Evolutionary conservation across 2,797 vertebrate species (phyloP), one percentile per base, ranked within the genome.

Genomic region (Typhlichthys eigenmanni): DNA sequence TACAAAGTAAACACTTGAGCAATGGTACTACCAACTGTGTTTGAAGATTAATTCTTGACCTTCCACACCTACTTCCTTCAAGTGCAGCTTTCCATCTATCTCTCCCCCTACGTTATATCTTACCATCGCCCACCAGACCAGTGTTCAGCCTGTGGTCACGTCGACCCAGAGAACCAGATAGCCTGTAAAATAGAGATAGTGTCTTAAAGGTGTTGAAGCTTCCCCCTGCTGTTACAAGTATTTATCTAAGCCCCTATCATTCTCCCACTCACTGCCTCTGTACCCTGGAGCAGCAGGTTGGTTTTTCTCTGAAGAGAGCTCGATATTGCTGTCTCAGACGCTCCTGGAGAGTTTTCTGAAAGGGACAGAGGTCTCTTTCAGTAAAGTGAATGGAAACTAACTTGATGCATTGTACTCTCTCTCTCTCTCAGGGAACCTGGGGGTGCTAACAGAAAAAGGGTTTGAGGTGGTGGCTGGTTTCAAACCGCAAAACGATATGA

Each of bases 101-200:
- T 38, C 4, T 48, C 17, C 45, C 67, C 13, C 7, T 16, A 46
- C 55, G 59, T 49, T 60, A n/a, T 54, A 7, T n/a, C 32, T n/a
- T n/a, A 49, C 55, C 6, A 3, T 14, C 53, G 11, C 43, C 2
- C n/a, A 5, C 8, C 6, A 3, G 17, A 24, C 12, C n/a, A 13
- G 16, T 17, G 10, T 8, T 8, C 11, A 19, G 51, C 11, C 16
- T 52, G 51, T 52, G 51, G 51, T 52, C 16, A 9, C 16, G 50
- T 3, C 19, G 51, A 52, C 16, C 16, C 51, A 19, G 2, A 52
- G 51, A 24, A 24, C 17, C 17, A 11, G 17, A 52, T 52, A 12
- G 51, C 11, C 16, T 52, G 51, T 52, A 52, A 24, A 52, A 52
- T 19, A 52, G 7, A 52, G 51, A 52, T 52, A 52, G 51, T 52